These are phyloP conservation scores for Semaprochilodus insignis DNA, from an alignment of 2,797 vertebrate genomes.

Conservation along the genomic window DNA sequence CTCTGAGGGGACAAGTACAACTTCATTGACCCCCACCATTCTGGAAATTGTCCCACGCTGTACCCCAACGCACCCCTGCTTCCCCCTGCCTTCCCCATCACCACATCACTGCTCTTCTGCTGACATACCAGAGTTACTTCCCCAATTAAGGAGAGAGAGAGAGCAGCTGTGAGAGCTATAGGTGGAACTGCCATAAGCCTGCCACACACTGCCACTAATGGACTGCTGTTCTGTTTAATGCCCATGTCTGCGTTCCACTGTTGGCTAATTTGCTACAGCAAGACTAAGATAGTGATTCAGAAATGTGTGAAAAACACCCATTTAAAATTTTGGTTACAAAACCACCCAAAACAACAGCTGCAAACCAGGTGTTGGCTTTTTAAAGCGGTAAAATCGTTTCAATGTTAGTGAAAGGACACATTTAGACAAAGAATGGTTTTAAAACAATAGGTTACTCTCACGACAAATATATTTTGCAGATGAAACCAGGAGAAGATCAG, in stretches of 20 bases:
- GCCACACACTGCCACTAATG: neutral
- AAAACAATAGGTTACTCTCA: no score
- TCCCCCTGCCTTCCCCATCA: slow-evolving; percentile 72
- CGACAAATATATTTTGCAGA: no score
- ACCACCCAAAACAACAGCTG: no score
- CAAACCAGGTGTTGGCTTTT: no score
- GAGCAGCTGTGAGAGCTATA: slow-evolving; percentile 21
- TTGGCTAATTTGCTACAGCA: neutral
- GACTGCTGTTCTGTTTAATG: slow-evolving; percentile 10
- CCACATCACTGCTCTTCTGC: slow-evolving; percentile 74
- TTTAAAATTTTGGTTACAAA: no score
- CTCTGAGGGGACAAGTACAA: slow-evolving; percentile 86
- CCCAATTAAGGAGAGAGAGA: slow-evolving; percentile 83
- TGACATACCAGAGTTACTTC: slow-evolving; percentile 89
- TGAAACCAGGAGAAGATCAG: no score
- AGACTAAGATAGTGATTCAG: neutral
- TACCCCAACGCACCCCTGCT: neutral
- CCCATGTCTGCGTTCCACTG: neutral
- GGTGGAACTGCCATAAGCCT: neutral
- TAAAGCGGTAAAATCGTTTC: no score
- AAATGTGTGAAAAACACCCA: no score
- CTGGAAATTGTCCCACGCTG: slow-evolving; percentile 80
- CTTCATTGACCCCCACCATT: slow-evolving; percentile 90
- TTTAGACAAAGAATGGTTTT: no score
- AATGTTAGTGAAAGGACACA: no score